phyloP scores from a whole-genome alignment of 2,113 vertebrate species.

The Beaufortia kweichowensis region DNA sequence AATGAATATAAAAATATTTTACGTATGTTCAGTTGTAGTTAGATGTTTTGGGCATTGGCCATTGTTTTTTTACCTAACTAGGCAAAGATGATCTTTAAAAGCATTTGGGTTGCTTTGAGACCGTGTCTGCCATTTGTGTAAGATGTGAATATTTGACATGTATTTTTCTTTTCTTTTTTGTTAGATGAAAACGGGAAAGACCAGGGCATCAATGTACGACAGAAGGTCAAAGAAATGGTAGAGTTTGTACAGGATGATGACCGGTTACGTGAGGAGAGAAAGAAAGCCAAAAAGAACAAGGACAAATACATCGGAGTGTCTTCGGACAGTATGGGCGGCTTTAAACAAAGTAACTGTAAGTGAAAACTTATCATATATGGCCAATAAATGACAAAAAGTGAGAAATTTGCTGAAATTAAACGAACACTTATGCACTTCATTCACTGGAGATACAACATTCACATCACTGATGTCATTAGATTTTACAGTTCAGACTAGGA shows the following conservation, averaged over 20 bases:
- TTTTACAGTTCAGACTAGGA: no score
- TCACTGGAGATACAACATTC: no score
- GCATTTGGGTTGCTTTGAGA: no score
- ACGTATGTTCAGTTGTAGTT: no score
- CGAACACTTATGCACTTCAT: no score
- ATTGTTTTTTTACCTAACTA: no score
- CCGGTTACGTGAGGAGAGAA: conserved; percentile 91
- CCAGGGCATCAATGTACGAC: conserved; percentile 96
- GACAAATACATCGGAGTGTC: conserved; percentile 98
- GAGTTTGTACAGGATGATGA: conserved; percentile 97
- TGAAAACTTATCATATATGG: conserved; percentile 18
- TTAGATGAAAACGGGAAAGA: conserved; percentile 95
- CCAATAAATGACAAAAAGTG: no score
- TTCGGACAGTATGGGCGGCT: conserved; percentile 86
- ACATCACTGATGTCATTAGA: no score
- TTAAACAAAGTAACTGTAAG: conserved; percentile 87
- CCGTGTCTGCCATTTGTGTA: not conserved
- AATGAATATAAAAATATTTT: no score
- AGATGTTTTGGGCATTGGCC: no score
- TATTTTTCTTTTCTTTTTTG: not conserved
- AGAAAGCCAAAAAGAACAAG: conserved; percentile 99
- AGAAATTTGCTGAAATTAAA: no score
- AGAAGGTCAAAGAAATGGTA: conserved; percentile 98
- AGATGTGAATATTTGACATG: not conserved
- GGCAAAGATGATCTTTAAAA: no score